Evolutionary conservation across 2,797 vertebrate species (phyloP).

Genomic region (Chrysolophus pictus): DNA sequence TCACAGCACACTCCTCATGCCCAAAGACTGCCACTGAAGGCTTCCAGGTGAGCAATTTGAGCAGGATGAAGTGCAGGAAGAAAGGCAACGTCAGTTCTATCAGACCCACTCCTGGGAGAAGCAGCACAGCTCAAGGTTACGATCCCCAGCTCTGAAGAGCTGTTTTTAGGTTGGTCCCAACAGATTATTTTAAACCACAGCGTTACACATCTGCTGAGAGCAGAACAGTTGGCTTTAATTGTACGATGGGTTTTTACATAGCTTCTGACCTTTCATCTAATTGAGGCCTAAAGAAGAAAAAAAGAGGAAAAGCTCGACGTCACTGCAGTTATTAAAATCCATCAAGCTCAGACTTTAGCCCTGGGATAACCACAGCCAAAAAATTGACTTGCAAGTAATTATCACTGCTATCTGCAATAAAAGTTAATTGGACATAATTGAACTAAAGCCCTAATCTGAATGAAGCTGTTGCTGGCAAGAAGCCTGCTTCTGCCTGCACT

Average conservation of each 20-base stretch:
- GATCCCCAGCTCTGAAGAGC: slow-evolving; percentile 59
- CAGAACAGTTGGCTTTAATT: slow-evolving; percentile 71
- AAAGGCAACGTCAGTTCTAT: slow-evolving; percentile 45
- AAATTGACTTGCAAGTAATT: slow-evolving; percentile 81
- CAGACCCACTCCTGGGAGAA: neutral
- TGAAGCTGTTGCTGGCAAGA: slow-evolving; percentile 76
- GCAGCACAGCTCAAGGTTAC: slow-evolving; percentile 56
- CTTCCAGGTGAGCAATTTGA: slow-evolving; percentile 29
- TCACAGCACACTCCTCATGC: neutral
- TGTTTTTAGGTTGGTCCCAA: slow-evolving; percentile 57
- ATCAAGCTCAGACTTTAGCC: slow-evolving; percentile 78
- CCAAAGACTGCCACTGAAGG: neutral
- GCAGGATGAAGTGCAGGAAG: slow-evolving; percentile 19
- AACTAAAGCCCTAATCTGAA: slow-evolving; percentile 81
- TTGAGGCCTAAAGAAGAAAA: slow-evolving; percentile 69
- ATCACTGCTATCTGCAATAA: slow-evolving; percentile 82
- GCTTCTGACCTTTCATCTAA: slow-evolving; percentile 76
- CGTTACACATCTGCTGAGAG: slow-evolving; percentile 45
- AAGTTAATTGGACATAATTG: slow-evolving; percentile 85
- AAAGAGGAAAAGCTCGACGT: slow-evolving; percentile 48
- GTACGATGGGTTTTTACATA: slow-evolving; percentile 71
- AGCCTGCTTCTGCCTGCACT: slow-evolving; percentile 74
- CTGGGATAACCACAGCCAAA: slow-evolving; percentile 76
- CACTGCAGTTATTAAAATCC: slow-evolving; percentile 79
- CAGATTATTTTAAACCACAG: slow-evolving; percentile 74